Base-by-base conservation (phyloP, 37 sponge, comb jelly and placozoan species). In the Halisarca cf. caerulea region DNA sequence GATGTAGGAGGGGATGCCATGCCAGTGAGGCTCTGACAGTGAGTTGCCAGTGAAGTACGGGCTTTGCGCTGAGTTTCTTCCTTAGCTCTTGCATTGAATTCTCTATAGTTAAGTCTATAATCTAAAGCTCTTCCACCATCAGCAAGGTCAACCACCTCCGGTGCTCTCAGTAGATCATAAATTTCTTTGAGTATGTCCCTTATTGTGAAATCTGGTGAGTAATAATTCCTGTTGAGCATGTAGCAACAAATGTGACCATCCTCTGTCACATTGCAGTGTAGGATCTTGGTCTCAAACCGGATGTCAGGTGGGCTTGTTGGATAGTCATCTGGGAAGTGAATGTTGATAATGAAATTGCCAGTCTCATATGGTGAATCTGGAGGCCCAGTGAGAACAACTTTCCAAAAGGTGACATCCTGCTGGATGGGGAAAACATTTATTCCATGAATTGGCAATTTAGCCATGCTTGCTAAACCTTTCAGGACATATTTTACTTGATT, bases 251-350 rank as follows among this genome's bases (percentile, higher is more conserved):
- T 83, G 30, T 39, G 71, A 9, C 83, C 83, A 33, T 68, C 68
- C 37, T 36, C 25, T 42, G 64, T 83, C 41, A 83, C 45, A 59
- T 68, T 83, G 72, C 83, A 83, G 83, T 68, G 83, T 47, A 60
- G 55, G 71, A 83, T 83, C 28, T 64, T 51, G 17, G 83, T 83
- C 30, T 66, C 68, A 68, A 83, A 83, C n/a, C 83, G 68, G 47
- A 83, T 33, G 23, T 83, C 83, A 8, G 83, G 83, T 44, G 83
- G 83, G 8, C 43, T 42, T 24, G 32, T 51, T 27, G 83, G 83
- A 33, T 83, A 83, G 70, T 39, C 30, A 27, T 20, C 11, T 20
- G 83, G 83, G 70, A 83, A 83, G 44, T 32, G 54, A 7, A 43
- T 66, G 54, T 64, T 60, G 71, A 83, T 70, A 39, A 83, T 64